These are phyloP conservation scores for Melanotaenia nigrans DNA, from an alignment of 2,797 vertebrate genomes.

Conservation along the genomic window DNA sequence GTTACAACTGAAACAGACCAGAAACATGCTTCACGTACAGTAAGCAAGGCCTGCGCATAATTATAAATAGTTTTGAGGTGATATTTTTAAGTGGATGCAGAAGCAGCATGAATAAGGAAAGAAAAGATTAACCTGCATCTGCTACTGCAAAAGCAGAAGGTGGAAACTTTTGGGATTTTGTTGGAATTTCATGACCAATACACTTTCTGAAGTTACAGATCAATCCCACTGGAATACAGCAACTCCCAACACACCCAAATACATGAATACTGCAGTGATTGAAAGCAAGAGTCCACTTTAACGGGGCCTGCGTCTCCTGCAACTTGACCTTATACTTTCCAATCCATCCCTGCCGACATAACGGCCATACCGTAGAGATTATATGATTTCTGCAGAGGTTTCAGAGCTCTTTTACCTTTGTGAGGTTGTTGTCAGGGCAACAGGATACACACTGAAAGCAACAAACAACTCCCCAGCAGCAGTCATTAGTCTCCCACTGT, in stretches of 20 bases:
- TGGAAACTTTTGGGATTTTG: conserved; percentile 26
- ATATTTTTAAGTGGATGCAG: conserved; percentile 22
- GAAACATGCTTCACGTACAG: conserved; percentile 4
- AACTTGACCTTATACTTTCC: conserved; percentile 48
- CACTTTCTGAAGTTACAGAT: conserved; percentile 29
- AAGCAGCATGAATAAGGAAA: conserved; percentile 1
- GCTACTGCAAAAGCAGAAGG: conserved; percentile 25
- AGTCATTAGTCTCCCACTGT: conserved; percentile 40
- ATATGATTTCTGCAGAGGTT: conserved; percentile 61
- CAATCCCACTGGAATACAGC: conserved; percentile 12
- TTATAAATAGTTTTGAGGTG: conserved; percentile 23
- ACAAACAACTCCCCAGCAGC: conserved; percentile 48
- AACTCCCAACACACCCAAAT: conserved; percentile 19
- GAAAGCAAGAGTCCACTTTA: conserved; percentile 53
- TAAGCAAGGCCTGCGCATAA: conserved; percentile 7
- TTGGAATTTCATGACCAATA: conserved; percentile 14
- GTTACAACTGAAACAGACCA: conserved; percentile 19
- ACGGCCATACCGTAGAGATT: conserved; percentile 62
- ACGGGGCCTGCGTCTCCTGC: conserved; percentile 41
- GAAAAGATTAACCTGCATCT: conserved; percentile 8
- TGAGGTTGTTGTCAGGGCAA: conserved; percentile 71
- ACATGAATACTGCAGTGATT: conserved; percentile 9
- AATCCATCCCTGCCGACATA: conserved; percentile 57
- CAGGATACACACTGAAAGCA: conserved; percentile 67
- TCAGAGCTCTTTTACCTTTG: conserved; percentile 62